Evolutionary conservation across 2,113 vertebrate species (phyloP).

Genomic region (Chinchilla lanigera): DNA sequence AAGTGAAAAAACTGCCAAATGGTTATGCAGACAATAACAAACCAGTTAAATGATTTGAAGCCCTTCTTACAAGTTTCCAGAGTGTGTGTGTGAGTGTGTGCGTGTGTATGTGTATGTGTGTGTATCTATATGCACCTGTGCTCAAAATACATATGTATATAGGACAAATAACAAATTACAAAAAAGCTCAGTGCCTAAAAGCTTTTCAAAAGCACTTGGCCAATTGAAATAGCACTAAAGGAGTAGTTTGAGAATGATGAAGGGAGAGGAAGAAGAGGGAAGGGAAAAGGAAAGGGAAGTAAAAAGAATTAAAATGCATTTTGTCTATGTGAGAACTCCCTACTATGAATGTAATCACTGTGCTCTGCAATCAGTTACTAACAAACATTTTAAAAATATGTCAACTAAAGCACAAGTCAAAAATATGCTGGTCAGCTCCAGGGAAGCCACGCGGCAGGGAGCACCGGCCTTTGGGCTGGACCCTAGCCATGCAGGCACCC

Average conservation of each 20-base stretch:
- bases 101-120: neutral
- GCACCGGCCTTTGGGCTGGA: no score
- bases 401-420: neutral
- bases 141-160: neutral
- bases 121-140: accelerated
- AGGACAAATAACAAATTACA: no score
- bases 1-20: neutral
- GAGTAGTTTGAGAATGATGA: neutral
- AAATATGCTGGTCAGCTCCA: no score
- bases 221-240: neutral
- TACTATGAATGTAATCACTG: neutral
- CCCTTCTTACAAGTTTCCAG: neutral
- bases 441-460: no score
- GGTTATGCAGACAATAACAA: neutral
- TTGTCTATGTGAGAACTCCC: neutral
- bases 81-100: no score
- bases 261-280: neutral
- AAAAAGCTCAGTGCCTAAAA: neutral
- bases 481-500: no score
- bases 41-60: neutral
- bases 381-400: neutral
- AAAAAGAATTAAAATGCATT: neutral
- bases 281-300: neutral
- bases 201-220: neutral
- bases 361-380: neutral